Percentiles rank a stretch among this genome's conserved stretches.
Evolutionary conservation across 1,140 invertebrate species (phyloP).

Genomic region (Drosophila grimshawi): DNA sequence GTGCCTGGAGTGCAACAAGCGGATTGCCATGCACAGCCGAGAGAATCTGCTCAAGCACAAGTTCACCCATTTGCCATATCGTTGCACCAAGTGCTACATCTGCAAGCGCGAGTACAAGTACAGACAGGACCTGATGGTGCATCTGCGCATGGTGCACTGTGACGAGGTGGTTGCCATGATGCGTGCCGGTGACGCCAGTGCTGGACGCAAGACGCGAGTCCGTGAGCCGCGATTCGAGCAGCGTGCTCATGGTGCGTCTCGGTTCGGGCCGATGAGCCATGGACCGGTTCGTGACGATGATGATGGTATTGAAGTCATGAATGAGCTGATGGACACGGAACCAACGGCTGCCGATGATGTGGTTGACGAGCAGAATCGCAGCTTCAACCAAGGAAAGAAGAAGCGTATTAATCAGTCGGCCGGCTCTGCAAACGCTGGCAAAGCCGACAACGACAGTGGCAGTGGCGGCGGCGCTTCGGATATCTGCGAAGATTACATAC

Average conservation of each 20-base stretch:
- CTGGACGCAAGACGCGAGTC: slow-evolving; percentile 65
- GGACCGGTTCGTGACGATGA: slow-evolving; percentile 33
- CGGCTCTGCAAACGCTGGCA: neutral
- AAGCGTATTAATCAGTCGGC: slow-evolving; percentile 8
- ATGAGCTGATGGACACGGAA: slow-evolving; percentile 60
- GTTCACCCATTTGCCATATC: slow-evolving; percentile 78
- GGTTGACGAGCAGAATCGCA: slow-evolving; percentile 19
- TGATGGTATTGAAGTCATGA: slow-evolving; percentile 57
- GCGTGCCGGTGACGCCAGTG: slow-evolving; percentile 54
- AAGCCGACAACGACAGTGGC: neutral
- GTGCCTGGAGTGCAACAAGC: slow-evolving; percentile 75
- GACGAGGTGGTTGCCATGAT: slow-evolving; percentile 73
- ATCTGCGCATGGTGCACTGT: slow-evolving; percentile 71
- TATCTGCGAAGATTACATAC: slow-evolving; percentile 72
- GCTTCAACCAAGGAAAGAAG: slow-evolving; percentile 16
- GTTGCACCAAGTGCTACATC: slow-evolving; percentile 75
- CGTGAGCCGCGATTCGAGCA: slow-evolving; percentile 61
- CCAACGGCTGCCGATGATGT: neutral
- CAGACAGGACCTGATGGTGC: slow-evolving; percentile 82
- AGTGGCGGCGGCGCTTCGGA: slow-evolving; percentile 33
- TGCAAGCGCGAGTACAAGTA: slow-evolving; percentile 80
- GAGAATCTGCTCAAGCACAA: slow-evolving; percentile 81
- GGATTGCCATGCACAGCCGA: slow-evolving; percentile 79
- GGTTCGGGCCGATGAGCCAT: neutral
- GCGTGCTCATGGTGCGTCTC: slow-evolving; percentile 1